Percentiles rank a stretch among this genome's conserved stretches.
phyloP scores from a whole-genome alignment of 2,888 invertebrate genomes.

The Liodrosophila aerea region DNA sequence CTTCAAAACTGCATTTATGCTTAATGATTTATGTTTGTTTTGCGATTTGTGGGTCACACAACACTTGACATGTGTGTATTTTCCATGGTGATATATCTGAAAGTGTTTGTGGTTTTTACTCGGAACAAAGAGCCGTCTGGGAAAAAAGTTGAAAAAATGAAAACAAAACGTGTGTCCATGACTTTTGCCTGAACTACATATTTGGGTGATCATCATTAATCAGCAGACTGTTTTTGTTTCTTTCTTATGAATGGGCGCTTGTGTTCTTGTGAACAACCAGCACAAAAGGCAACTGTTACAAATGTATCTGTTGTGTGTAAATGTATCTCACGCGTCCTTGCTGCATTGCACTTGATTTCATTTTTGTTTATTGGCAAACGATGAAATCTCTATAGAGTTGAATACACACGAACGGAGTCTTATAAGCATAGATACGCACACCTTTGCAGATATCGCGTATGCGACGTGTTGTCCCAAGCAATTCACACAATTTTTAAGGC shows the following conservation, averaged over 20 bases:
- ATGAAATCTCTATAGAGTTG: slow-evolving; percentile 11
- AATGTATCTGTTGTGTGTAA: slow-evolving; percentile 20
- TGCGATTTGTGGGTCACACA: slow-evolving; percentile 27
- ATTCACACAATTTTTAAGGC: slow-evolving; percentile 55
- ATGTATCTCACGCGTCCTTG: slow-evolving; percentile 33
- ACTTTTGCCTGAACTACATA: slow-evolving; percentile 10
- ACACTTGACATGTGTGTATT: slow-evolving; percentile 21
- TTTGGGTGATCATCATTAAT: slow-evolving; percentile 51
- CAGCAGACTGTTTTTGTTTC: slow-evolving; percentile 19
- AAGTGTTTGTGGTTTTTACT: slow-evolving; percentile 37
- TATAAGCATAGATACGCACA: slow-evolving; percentile 5
- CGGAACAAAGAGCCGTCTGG: slow-evolving; percentile 30
- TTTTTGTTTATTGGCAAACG: slow-evolving; percentile 1
- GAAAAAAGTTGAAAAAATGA: slow-evolving; percentile 13
- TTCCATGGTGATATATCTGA: slow-evolving; percentile 13
- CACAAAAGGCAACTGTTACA: slow-evolving; percentile 30
- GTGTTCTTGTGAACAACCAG: slow-evolving; percentile 28
- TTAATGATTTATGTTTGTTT: slow-evolving; percentile 3
- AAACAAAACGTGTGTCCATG: slow-evolving; percentile 41
- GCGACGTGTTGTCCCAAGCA: slow-evolving; percentile 68
- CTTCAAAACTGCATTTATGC: background rate
- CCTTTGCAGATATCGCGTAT: slow-evolving; percentile 40
- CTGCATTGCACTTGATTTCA: slow-evolving; percentile 27
- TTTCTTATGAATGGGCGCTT: slow-evolving; percentile 26
- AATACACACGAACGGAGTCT: background rate